Evolutionary conservation across 2,113 vertebrate genomes (phyloP).

Genomic region (Siniperca knerii): DNA sequence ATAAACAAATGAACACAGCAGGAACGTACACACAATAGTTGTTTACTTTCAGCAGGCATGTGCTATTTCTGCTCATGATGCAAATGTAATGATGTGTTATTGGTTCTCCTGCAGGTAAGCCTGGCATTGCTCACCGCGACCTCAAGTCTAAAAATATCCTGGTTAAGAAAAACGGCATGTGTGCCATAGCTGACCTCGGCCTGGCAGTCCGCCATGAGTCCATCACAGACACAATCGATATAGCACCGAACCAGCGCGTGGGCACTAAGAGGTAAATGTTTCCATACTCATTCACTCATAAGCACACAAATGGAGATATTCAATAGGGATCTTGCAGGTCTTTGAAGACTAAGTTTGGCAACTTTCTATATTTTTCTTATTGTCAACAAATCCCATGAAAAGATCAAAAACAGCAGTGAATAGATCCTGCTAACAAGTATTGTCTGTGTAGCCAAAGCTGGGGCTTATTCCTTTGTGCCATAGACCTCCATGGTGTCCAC

Average conservation of each 20-base stretch:
- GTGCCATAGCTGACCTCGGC: slow-evolving; percentile 97
- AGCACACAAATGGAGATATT: background rate
- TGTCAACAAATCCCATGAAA: background rate
- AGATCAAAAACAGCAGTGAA: background rate
- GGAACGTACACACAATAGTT: background rate
- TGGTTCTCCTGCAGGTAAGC: slow-evolving; percentile 87
- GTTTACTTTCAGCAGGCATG: background rate
- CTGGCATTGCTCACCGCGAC: slow-evolving; percentile 97
- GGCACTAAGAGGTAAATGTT: slow-evolving; percentile 93
- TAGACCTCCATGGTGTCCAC: background rate
- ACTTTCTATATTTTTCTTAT: background rate
- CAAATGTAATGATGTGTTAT: slow-evolving; percentile 12
- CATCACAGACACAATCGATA: slow-evolving; percentile 96
- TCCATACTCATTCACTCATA: background rate
- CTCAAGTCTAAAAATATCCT: slow-evolving; percentile 99
- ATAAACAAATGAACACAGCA: background rate
- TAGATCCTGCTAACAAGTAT: background rate
- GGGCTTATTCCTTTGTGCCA: background rate
- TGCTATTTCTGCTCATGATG: slow-evolving; percentile 3
- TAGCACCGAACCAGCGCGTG: slow-evolving; percentile 97
- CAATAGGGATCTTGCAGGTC: background rate
- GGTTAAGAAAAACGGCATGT: slow-evolving; percentile 97
- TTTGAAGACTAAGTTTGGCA: background rate
- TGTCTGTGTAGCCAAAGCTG: background rate
- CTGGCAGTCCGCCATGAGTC: slow-evolving; percentile 97